Evolutionary conservation across 1,140 invertebrate species (phyloP).

Genomic region (Drosophila kanapiae): DNA sequence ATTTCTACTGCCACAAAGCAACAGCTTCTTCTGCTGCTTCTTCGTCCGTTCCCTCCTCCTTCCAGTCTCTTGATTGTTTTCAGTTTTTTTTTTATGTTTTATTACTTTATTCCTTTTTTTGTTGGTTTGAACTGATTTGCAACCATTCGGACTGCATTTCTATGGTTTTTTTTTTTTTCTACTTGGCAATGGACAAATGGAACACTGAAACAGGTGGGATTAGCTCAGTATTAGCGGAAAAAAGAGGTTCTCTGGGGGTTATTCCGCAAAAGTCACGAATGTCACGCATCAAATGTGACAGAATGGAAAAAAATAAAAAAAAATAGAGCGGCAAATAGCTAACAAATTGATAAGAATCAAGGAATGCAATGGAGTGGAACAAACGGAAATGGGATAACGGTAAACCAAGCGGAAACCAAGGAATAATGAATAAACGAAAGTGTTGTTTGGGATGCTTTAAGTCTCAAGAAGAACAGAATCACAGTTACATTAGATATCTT

Average conservation of each 20-base stretch:
- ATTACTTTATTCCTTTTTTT: conserved; percentile 25
- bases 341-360: not conserved
- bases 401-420: not conserved
- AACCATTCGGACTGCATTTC: conserved; percentile 24
- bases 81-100: conserved; percentile 4
- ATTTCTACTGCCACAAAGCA: conserved; percentile 53
- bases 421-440: no score
- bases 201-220: conserved; percentile 22
- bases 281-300: conserved; percentile 25
- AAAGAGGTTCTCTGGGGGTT: not conserved
- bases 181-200: conserved; percentile 18
- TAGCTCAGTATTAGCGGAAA: not conserved
- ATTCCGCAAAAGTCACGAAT: conserved; percentile 40
- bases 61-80: conserved; percentile 37
- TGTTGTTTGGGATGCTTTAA: no score
- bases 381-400: not conserved
- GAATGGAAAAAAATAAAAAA: conserved; percentile 1
- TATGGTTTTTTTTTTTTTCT: conserved; percentile 1
- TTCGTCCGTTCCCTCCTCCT: conserved; percentile 1
- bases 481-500: no score
- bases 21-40: conserved; percentile 45
- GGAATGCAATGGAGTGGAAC: conserved; percentile 22
- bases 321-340: not conserved
- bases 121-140: conserved; percentile 5
- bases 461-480: no score